Percentiles rank a stretch among this genome's conserved stretches.
phyloP scores from a whole-genome alignment of 2,888 invertebrate genomes.

The Lysandra coridon region DNA sequence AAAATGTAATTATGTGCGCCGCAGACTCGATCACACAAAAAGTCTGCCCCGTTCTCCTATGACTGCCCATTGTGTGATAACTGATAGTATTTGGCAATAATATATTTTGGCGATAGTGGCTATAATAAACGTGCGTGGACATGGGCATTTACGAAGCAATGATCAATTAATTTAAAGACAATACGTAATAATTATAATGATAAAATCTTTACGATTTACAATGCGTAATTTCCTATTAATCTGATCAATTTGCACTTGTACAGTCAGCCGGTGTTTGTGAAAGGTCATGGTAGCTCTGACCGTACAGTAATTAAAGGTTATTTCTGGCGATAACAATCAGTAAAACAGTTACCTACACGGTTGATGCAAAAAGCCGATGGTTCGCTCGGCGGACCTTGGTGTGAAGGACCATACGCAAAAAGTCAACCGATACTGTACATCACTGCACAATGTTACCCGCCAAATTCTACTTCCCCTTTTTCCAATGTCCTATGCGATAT shows the following conservation, averaged over 20 bases:
- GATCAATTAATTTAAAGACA: slow-evolving; percentile 6
- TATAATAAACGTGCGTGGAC: not conserved
- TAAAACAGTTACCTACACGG: slow-evolving; percentile 75
- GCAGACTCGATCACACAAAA: too few species aligned
- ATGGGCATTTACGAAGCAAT: not conserved
- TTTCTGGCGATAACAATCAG: slow-evolving; percentile 79
- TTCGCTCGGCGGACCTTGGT: slow-evolving; percentile 62
- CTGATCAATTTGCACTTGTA: slow-evolving; percentile 56
- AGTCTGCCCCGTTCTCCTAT: too few species aligned
- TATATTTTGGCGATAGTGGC: too few species aligned
- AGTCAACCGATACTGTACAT: slow-evolving; percentile 58
- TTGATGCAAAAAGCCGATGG: slow-evolving; percentile 72
- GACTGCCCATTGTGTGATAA: too few species aligned
- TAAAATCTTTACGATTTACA: slow-evolving; percentile 31
- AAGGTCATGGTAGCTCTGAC: slow-evolving; percentile 78
- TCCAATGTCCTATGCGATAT: not conserved
- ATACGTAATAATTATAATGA: slow-evolving; percentile 27
- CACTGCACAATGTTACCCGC: slow-evolving; percentile 37
- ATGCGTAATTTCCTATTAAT: slow-evolving; percentile 39
- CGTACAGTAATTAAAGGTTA: slow-evolving; percentile 80
- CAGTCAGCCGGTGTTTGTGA: slow-evolving; percentile 61
- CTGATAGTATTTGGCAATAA: too few species aligned
- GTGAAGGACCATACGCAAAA: slow-evolving; percentile 62
- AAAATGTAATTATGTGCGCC: too few species aligned
- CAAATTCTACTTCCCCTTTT: not conserved